These are phyloP conservation scores for Oligia latruncula DNA, from an alignment of 2,888 invertebrate genomes.

Conservation along the genomic window DNA sequence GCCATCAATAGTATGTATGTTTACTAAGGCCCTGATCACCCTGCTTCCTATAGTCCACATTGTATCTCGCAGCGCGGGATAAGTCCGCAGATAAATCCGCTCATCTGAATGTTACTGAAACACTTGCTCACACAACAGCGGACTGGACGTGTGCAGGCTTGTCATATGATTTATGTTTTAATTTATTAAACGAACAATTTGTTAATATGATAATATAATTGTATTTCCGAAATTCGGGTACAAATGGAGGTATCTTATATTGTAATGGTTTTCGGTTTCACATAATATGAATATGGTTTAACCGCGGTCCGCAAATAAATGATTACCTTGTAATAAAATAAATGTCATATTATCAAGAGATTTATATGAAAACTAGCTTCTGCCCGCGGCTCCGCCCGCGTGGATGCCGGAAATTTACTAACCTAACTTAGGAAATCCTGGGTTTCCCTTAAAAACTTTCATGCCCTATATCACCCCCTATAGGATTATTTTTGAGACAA, in stretches of 20 bases:
- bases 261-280: neutral
- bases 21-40: neutral
- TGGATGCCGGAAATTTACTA: neutral
- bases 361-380: neutral
- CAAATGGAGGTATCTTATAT: slow-evolving; percentile 10
- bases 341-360: neutral
- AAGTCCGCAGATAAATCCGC: slow-evolving; percentile 9
- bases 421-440: no score
- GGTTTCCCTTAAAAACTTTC: neutral
- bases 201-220: slow-evolving; percentile 14
- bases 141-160: slow-evolving; percentile 1
- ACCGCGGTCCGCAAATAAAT: neutral
- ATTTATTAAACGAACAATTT: slow-evolving; percentile 31
- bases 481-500: neutral
- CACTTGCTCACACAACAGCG: slow-evolving; percentile 1
- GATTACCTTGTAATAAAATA: neutral
- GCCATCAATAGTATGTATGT: neutral
- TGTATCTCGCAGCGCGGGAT: neutral
- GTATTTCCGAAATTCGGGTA: slow-evolving; percentile 9
- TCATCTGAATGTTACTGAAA: slow-evolving; percentile 9
- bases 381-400: neutral
- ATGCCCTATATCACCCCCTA: neutral
- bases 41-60: neutral
- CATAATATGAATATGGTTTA: neutral
- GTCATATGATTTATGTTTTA: slow-evolving; percentile 35